Evolutionary conservation across 2,113 vertebrate genomes (phyloP).

Genomic region (Platanista minor): DNA sequence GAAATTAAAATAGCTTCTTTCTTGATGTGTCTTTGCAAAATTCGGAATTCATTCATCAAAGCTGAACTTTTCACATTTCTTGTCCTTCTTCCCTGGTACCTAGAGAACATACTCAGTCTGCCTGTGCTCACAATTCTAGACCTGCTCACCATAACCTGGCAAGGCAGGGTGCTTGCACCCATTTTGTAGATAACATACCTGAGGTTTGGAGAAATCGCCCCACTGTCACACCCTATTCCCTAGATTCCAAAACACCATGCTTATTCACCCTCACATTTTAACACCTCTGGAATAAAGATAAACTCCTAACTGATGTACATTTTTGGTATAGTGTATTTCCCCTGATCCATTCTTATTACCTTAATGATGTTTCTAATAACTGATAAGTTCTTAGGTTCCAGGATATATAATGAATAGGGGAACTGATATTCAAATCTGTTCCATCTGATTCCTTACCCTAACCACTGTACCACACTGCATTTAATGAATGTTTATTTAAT

Average conservation of each 20-base stretch:
- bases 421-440: neutral
- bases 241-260: neutral
- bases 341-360: neutral
- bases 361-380: neutral
- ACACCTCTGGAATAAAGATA: neutral
- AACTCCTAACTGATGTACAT: neutral
- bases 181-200: neutral
- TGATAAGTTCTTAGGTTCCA: neutral
- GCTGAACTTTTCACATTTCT: neutral
- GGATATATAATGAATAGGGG: neutral
- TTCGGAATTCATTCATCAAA: neutral
- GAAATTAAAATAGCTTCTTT: constrained; percentile 19
- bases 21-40: neutral
- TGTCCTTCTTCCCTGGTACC: neutral
- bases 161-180: neutral
- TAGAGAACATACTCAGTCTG: neutral
- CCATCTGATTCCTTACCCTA: neutral
- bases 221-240: no score
- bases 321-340: neutral
- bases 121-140: neutral
- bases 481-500: neutral
- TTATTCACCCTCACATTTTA: neutral
- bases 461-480: neutral
- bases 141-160: neutral
- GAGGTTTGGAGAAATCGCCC: neutral